Conservation (phyloP, 2,113 vertebrate species). For the Engraulis encrasicolus region DNA sequence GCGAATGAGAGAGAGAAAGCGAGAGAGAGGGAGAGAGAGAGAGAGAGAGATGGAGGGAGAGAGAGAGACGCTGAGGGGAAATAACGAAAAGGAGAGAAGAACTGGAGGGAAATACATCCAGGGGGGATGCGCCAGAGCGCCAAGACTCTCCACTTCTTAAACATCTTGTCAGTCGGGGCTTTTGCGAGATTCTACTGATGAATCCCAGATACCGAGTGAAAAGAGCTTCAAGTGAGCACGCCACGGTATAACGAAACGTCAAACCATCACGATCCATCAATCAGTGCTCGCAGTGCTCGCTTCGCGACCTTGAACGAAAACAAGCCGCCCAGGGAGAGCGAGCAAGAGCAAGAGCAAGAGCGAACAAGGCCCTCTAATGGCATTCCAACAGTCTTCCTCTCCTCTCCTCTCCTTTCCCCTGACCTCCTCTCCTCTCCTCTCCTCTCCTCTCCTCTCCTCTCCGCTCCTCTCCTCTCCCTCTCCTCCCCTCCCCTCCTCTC, state of each 20-base stretch:
- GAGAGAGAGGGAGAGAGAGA: slow-evolving; percentile 24
- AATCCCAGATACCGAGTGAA: slow-evolving; percentile 45
- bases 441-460: too few species aligned
- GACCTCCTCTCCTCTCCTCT: too few species aligned
- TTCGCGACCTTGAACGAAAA: slow-evolving; percentile 34
- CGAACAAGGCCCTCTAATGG: background rate
- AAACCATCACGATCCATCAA: slow-evolving; percentile 61
- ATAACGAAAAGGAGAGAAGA: slow-evolving; percentile 38
- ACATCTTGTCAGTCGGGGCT: slow-evolving; percentile 55
- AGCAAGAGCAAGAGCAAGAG: too few species aligned
- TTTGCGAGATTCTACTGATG: slow-evolving; percentile 55
- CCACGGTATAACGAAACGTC: slow-evolving; percentile 53
- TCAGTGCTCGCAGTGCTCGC: slow-evolving; percentile 56
- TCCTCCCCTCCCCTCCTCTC: too few species aligned
- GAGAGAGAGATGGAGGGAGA: too few species aligned
- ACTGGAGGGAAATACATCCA: slow-evolving; percentile 55
- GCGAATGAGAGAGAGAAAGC: too few species aligned
- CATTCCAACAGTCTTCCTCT: background rate
- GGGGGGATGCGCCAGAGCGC: slow-evolving; percentile 49
- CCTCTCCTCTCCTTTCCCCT: background rate
- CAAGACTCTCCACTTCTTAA: slow-evolving; percentile 52
- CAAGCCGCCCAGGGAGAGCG: background rate
- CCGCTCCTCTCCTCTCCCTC: too few species aligned
- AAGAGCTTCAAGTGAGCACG: slow-evolving; percentile 53
- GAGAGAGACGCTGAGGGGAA: too few species aligned